Base-by-base conservation (phyloP, 37 sponge, comb jelly and placozoan genomes). In the Petrosia ficiformis region DNA sequence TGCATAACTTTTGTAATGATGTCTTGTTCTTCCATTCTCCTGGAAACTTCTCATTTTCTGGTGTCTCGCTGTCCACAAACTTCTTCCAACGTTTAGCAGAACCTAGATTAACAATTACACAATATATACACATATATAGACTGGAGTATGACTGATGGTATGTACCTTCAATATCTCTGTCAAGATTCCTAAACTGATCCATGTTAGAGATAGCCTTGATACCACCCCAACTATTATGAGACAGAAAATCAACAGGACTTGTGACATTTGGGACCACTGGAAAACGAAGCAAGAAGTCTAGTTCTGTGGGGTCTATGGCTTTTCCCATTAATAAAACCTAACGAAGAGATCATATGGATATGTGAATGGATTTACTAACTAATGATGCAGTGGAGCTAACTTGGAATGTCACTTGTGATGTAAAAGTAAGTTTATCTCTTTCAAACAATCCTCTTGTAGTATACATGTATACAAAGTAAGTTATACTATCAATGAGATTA, bases 41-140 rank as follows among this genome's bases (percentile, higher is more conserved):
- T 29, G 99, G 99, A 69, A 95, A 98, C 73, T 95, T 98, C 89
- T 98, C 99, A 69, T 94, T 95, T 71, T 98, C 99, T 6, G 95
- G 96, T 69, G 94, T 89, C 83, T 98, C 99, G 66, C 96, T 92
- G 65, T 98, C 99, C 24, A 95, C 95, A 82, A 98, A 98, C 86
- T 98, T 98, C 84, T 98, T 98, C 99, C 99, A 98, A 1, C 99
- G 70, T 71, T 98, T 98, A 30, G 95, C 99, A 33, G 99, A 98
- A 0, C 99, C 98, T 78, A 73, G 4, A 28, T 8, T 19, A 48
- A 48, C 10, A n/a, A n/a, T n/a, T n/a, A 54, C 57, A 54, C 21
- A 54, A 21, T 22, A 54, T 21, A 54, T 54, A 54, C 21, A 54
- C 57, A 36, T 16, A 33, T 35, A 5, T 37, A 69, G 11, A 69